Base-by-base conservation (phyloP, 2,888 invertebrate species). In the Eurois occulta region DNA sequence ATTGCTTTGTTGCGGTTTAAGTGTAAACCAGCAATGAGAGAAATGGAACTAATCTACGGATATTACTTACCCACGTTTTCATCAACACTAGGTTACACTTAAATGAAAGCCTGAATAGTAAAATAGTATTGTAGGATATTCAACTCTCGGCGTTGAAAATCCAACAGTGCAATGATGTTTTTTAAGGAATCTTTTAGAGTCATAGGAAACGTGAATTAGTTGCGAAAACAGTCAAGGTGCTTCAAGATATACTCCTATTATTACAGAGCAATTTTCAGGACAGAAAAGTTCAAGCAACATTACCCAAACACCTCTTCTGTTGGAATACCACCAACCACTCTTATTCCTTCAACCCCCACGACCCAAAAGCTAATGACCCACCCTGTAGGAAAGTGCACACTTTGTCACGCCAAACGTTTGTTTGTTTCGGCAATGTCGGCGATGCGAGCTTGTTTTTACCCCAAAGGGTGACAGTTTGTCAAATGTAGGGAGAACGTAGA, bases 401-500 rank as follows among this genome's bases (percentile, higher is more conserved):
- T 89, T 83, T 85, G 85, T 88, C 81, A 87, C 38, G 73, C 70
- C 77, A 79, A 85, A 68, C 68, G 71, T 75, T 76, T 83, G 84
- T 86, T 90, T 86, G 89, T 81, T 87, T 86, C 77, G 65, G 78
- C 80, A 79, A 80, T 86, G 77, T 77, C 74, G 71, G 67, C 66
- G 72, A 84, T 77, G 78, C 72, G 81, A 78, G 78, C 78, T 71
- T 85, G 81, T 79, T 85, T 85, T 82, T 73, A 77, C 68, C 69
- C 64, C 13, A 66, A 71, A 70, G 72, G 72, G 68, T 78, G 66
- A 67, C 62, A 67, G 72, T 70, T 64, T 69, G 77, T 64, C 70
- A 71, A 66, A 58, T 41, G 68, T 72, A 24, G 21, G 60, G 55
- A 28, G 65, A 70, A 35, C 60, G 65, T 58, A 62, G 72, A 75